These are phyloP conservation scores for Leptothorax acervorum DNA, from an alignment of 2,888 invertebrate species.

Conservation along the genomic window DNA sequence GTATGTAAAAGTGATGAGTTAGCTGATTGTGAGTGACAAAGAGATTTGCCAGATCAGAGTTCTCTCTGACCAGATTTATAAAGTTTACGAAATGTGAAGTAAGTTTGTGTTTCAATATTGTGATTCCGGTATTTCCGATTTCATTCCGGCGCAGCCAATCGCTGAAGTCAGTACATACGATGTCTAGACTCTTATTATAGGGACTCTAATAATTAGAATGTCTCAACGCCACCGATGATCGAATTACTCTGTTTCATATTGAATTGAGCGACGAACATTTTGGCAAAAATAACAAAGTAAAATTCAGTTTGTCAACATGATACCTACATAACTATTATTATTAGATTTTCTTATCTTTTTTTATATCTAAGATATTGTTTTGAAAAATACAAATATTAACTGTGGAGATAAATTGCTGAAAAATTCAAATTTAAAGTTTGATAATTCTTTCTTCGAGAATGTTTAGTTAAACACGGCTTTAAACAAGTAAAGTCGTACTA, in stretches of 20 bases:
- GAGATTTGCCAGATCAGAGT: too few species aligned
- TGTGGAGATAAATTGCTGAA: neutral
- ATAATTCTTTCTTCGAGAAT: neutral
- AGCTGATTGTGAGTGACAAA: too few species aligned
- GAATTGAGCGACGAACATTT: neutral
- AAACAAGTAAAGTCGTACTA: neutral
- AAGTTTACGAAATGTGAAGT: too few species aligned
- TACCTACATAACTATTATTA: neutral
- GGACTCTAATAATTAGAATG: too few species aligned
- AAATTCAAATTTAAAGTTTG: neutral
- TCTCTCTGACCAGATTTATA: too few species aligned
- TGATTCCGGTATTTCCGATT: too few species aligned
- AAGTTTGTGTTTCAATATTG: too few species aligned
- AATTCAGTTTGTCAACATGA: neutral
- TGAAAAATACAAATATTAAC: neutral
- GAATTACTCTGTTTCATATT: neutral
- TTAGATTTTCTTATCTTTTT: constrained; percentile 1
- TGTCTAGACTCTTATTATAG: too few species aligned
- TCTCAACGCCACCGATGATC: neutral
- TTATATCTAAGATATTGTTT: neutral
- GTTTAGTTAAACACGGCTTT: neutral
- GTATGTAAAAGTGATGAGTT: too few species aligned
- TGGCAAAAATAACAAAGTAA: neutral
- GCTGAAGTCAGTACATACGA: too few species aligned
- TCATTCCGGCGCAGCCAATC: too few species aligned